Base-by-base conservation (phyloP, 64 coral and sea anemone genomes). In the Catalaphyllia jardinei region DNA sequence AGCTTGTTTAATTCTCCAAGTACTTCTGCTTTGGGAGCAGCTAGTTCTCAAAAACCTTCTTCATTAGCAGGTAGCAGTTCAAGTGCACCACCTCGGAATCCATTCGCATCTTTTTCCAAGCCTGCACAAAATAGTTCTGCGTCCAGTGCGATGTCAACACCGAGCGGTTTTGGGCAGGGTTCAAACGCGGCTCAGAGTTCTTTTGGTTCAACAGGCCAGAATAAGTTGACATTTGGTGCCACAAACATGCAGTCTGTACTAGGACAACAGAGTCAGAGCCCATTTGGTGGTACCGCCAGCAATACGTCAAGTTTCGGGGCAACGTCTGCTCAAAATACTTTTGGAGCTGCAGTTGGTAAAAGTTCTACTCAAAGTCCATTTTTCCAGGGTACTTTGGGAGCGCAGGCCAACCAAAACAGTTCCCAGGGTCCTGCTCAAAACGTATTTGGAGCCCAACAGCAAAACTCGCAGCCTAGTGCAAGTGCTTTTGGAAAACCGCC, bases 391-490 rank as follows among this genome's bases (percentile, higher is more conserved):
- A 52, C 79, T 10, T 84, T 91, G 30, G 79, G 78, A 61, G 51
- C 76, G 20, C 24, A 16, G 15, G 17, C 89, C 18, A 90, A 33
- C 33, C 78, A 91, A 75, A 15, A 29, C 4, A 60, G 33, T 75
- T 74, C 89, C 31, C 79, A 62, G 31, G 76, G 19, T 14, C 31
- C 88, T 71, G 12, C 18, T 12, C 49, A 72, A 12, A 82, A 74
- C 19, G 88, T 30, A 13, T 83, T 90, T 75, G 88, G 88, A 61
- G 42, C 18, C 7, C 79, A 64, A 39, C 60, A 83, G 22, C 79
- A 65, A 83, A 83, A 19, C 79, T 31, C 28, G 11, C 39, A 5
- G 31, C 61, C 16, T 31, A 4, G 49, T 22, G 27, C 61, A 22
- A 78, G 46, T 17, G 14, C 60, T 6, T 57, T 89, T 89, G 76